Conservation (phyloP, 2,113 vertebrate species). For the Tetrao urogallus region DNA sequence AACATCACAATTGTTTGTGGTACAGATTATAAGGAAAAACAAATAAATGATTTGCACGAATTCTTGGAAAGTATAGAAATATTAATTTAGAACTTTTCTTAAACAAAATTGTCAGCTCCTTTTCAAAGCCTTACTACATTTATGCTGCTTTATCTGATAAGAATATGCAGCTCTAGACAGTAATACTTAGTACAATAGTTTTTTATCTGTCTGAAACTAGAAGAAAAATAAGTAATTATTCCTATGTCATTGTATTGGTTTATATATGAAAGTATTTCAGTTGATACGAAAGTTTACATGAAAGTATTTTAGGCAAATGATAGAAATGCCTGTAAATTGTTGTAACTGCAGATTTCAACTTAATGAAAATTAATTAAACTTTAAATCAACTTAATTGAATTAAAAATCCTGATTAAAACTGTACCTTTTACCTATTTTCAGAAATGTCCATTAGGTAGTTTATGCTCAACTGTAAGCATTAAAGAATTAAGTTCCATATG, state of each 20-base stretch:
- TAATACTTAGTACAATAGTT: background rate
- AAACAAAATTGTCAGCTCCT: background rate
- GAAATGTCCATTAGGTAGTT: constrained; percentile 23
- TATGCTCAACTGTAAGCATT: constrained; percentile 31
- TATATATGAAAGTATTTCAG: background rate
- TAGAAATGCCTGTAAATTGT: constrained; percentile 16
- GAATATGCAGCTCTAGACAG: background rate
- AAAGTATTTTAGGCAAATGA: background rate
- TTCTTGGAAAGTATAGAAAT: background rate
- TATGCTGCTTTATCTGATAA: background rate
- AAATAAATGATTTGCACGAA: background rate
- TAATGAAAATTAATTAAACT: background rate
- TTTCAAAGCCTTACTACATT: background rate
- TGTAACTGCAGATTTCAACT: background rate
- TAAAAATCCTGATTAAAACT: constrained; percentile 32
- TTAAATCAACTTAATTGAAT: background rate
- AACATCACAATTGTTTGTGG: background rate
- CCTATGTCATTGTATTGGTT: background rate
- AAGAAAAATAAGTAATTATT: background rate
- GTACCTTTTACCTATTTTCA: constrained; percentile 15
- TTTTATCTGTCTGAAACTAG: background rate
- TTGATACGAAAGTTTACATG: background rate
- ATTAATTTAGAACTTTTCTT: background rate
- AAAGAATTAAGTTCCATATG: background rate
- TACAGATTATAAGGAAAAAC: background rate